Evolutionary conservation across 1,140 invertebrate species (phyloP).

Genomic region (Drosophila mauritiana): DNA sequence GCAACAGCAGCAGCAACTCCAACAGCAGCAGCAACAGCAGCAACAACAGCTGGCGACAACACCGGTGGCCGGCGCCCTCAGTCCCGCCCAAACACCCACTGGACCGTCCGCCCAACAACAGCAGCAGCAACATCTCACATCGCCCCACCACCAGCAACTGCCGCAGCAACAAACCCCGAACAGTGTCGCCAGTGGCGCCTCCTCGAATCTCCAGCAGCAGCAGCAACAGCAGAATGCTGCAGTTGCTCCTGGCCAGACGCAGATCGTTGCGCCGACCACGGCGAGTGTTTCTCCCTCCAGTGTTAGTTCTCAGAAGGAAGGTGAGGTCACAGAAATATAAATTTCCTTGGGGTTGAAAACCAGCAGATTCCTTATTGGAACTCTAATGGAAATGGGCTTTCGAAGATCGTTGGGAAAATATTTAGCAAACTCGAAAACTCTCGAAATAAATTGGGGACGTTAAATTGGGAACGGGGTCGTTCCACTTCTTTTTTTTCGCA

Average conservation of each 20-base stretch:
- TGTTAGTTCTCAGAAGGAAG: constrained; percentile 84
- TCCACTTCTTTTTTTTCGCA: neutral
- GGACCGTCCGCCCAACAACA: constrained; percentile 62
- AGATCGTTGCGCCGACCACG: constrained; percentile 84
- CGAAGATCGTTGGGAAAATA: neutral
- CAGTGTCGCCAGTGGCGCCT: constrained; percentile 67
- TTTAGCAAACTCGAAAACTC: neutral
- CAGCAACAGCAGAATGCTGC: constrained; percentile 79
- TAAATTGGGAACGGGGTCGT: neutral
- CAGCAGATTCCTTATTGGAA: neutral
- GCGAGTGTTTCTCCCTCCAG: constrained; percentile 84
- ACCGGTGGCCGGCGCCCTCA: constrained; percentile 71
- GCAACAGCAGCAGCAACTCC: constrained; percentile 66
- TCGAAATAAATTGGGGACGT: neutral
- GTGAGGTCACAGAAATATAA: constrained; percentile 50
- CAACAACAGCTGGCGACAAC: constrained; percentile 70
- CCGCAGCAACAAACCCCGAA: constrained; percentile 72
- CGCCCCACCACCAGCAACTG: constrained; percentile 78
- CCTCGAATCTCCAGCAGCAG: constrained; percentile 71
- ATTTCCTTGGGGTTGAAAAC: neutral
- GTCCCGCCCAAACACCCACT: constrained; percentile 76
- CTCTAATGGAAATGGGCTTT: neutral
- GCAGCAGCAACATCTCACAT: constrained; percentile 77
- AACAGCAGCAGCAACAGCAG: constrained; percentile 65
- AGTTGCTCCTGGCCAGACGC: constrained; percentile 79